Conservation (phyloP, 2,888 invertebrate genomes). For the Pharmacophagus antenor region DNA sequence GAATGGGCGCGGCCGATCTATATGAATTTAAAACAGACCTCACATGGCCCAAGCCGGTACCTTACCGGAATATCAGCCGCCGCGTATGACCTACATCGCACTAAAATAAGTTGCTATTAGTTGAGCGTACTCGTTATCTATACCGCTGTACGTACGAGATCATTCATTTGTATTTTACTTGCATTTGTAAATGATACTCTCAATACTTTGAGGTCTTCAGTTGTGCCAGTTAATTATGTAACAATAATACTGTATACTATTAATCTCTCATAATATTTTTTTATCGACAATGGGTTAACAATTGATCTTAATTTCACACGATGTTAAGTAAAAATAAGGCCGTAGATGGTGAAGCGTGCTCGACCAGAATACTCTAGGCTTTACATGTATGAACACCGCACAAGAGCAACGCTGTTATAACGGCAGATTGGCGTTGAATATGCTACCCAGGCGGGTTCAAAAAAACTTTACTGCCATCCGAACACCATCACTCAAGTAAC, state of each 20-base stretch:
- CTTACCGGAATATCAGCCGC: slow-evolving; percentile 34
- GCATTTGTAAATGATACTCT: background rate
- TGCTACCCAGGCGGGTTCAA: too few species aligned
- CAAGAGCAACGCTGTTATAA: too few species aligned
- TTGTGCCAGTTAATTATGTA: background rate
- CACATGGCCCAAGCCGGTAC: slow-evolving; percentile 37
- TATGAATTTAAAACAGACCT: slow-evolving; percentile 66
- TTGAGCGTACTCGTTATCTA: background rate
- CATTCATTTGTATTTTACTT: background rate
- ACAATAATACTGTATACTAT: too few species aligned
- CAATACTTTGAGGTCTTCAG: too few species aligned
- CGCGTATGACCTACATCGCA: slow-evolving; percentile 25
- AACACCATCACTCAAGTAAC: too few species aligned
- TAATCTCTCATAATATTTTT: background rate
- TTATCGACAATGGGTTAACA: too few species aligned
- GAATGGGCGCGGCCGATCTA: slow-evolving; percentile 61
- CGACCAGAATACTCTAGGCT: too few species aligned
- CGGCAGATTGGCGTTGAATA: too few species aligned
- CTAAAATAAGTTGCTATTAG: slow-evolving; percentile 6
- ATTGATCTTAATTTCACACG: too few species aligned
- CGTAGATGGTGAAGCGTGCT: too few species aligned
- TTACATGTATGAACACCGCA: too few species aligned
- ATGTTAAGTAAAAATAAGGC: background rate
- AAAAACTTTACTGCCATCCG: too few species aligned
- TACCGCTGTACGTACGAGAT: background rate